These are phyloP conservation scores for Halesus radiatus DNA, from an alignment of 1,140 invertebrate genomes.

Conservation along the genomic window DNA sequence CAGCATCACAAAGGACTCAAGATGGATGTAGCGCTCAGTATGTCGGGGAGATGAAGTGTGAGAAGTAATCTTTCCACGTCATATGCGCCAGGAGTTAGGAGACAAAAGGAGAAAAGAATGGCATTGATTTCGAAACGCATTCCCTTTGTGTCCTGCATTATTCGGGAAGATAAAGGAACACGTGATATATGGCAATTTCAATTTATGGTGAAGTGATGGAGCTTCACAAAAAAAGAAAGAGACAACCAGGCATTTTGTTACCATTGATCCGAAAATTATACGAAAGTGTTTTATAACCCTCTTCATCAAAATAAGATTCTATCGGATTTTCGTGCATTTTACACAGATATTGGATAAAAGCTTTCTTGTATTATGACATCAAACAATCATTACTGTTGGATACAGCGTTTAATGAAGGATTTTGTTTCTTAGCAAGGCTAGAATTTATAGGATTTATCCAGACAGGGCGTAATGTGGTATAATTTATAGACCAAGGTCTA, in stretches of 20 bases:
- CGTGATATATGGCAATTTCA: conserved; percentile 24
- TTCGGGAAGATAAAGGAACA: conserved; percentile 21
- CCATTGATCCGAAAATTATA: conserved; percentile 4
- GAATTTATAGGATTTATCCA: too few relatives aligned
- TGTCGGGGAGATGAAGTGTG: conserved; percentile 16
- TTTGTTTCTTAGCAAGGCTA: too few relatives aligned
- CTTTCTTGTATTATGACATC: too few relatives aligned
- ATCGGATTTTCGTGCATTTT: too few relatives aligned
- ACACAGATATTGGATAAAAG: too few relatives aligned
- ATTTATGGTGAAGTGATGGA: conserved; percentile 4
- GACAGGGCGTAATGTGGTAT: too few relatives aligned
- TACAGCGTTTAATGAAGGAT: too few relatives aligned
- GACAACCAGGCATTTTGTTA: not conserved
- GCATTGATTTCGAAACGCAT: conserved; percentile 38
- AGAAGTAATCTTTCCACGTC: conserved; percentile 35
- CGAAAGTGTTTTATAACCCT: not conserved
- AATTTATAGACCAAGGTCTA: too few relatives aligned
- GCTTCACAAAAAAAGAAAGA: not conserved
- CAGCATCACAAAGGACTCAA: conserved; percentile 30
- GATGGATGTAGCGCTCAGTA: conserved; percentile 19
- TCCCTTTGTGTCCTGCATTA: conserved; percentile 20
- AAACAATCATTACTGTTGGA: too few relatives aligned
- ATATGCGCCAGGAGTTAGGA: conserved; percentile 28
- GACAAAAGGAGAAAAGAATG: conserved; percentile 37
- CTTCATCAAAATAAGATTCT: too few relatives aligned